Base-by-base conservation (phyloP, 2,797 vertebrate genomes). In the Antrozous pallidus region DNA sequence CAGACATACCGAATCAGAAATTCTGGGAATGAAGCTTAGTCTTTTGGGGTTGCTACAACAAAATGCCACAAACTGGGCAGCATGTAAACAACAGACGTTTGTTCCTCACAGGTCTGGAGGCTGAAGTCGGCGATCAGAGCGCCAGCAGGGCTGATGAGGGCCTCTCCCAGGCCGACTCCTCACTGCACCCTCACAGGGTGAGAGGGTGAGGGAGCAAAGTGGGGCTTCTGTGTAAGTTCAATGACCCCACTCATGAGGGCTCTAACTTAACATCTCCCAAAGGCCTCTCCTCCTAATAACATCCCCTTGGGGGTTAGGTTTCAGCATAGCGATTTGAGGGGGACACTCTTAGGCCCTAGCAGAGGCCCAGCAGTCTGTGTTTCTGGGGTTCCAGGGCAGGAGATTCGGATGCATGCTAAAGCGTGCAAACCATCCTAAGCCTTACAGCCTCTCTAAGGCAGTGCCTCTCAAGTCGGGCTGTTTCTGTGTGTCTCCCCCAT, bases 151-250 rank as follows among this genome's bases (percentile, higher is more conserved):
- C 28, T 0, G 0, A 49, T 13, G 40, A 93, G 86, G 40, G 54
- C 17, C 20, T 74, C 65, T 45, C 28, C 90, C 9, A 5, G 58
- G 31, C 20, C 17, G 31, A 36, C 13, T 7, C 31, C 11, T 42
- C 8, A 5, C 3, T 28, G 36, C n/a, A 6, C 14, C 36, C 17
- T 36, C 73, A 11, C 2, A 0, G 4, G 11, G 28, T 28, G 36
- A 22, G 56, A 58, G 51, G 31, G n/a, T 31, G 36, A n/a, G 40
- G 58, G 49, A 77, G 78, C 20, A 40, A 61, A 6, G 14, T 28
- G 1, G 20, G 28, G n/a, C 4, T 14, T 42, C 28, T 77, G n/a
- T 33, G 18, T 33, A 2, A 70, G 28, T 31, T 18, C 40, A 51
- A 3, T 3, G 69, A 70, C 17, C 20, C 51, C 51, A 38, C 31